Base-by-base conservation (phyloP, 2,888 invertebrate genomes). In the Aquatica leii region DNA sequence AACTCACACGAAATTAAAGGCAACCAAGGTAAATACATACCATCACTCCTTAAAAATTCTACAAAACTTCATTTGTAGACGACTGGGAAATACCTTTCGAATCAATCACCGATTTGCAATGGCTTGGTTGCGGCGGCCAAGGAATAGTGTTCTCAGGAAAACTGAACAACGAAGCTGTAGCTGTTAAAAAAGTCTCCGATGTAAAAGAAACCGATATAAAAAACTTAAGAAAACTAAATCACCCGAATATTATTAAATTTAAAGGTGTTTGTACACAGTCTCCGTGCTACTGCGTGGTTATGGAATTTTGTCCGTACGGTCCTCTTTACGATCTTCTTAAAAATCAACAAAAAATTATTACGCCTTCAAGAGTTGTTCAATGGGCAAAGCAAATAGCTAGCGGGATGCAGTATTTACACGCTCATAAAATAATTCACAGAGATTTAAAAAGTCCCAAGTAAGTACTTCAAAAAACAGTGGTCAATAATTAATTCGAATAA, bases 371-470 rank as follows among this genome's bases (percentile, higher is more conserved):
- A 76, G 88, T 97, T 59, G 89, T 96, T 43, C 90, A 91, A 66
- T 99, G 98, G 97, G 90, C 95, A 37, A 94, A 92, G 78, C 96
- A 98, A 82, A 97, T 99, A 62, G 96, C 98, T 31, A 87, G 89
- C 63, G 99, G 98, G 58, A 98, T 99, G 98, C 89, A 92, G 75
- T 98, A 98, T 82, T 86, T 99, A 59, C 99, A 99, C 81, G 87
- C 88, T 43, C 94, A 97, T 79, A 97, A 97, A 84, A 98, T 99
- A 74, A 97, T 99, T 76, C 99, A 99, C 79, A 86, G 99, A 67
- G 99, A 99, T 86, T 88, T 99, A 68, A 99, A 99, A 83, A 98
- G 98, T 78, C 98, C 98, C 49, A 99, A 99, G 98, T 98, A 87
- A 89, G 92, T 87, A 50, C n/a, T n/a, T n/a, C n/a, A n/a, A n/a